Evolutionary conservation across 2,888 invertebrate species (phyloP).

Genomic region (Pantelozetes paolii): DNA sequence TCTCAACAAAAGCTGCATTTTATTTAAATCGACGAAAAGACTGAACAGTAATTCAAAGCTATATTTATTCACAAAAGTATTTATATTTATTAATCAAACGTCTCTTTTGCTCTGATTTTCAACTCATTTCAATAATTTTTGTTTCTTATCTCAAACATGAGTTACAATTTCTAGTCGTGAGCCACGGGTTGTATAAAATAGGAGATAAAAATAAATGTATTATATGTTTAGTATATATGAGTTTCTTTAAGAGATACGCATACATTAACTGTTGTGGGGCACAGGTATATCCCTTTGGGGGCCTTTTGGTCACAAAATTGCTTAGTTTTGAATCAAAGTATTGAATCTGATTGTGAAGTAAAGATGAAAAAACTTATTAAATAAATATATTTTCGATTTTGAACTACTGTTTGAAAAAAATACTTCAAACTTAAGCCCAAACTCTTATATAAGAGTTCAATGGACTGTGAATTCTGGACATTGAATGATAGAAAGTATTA

Average conservation of each 20-base stretch:
- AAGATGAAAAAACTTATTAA: neutral
- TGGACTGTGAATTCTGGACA: neutral
- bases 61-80: no score
- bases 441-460: neutral
- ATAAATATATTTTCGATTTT: neutral
- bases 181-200: constrained; percentile 11
- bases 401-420: neutral
- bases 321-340: neutral
- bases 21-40: no score
- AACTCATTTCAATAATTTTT: constrained; percentile 29
- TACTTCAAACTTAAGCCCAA: no score
- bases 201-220: neutral
- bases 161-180: constrained; percentile 32
- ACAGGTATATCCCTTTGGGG: neutral
- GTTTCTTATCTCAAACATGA: constrained; percentile 20
- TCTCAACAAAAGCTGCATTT: neutral
- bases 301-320: neutral
- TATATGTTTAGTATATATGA: no score
- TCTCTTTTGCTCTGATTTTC: constrained; percentile 9
- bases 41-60: no score
- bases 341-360: neutral
- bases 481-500: neutral
- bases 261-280: no score
- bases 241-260: no score
- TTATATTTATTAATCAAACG: constrained; percentile 21